These are phyloP conservation scores for Tromatobia lineatoria DNA, from an alignment of 2,888 invertebrate species.

Conservation along the genomic window DNA sequence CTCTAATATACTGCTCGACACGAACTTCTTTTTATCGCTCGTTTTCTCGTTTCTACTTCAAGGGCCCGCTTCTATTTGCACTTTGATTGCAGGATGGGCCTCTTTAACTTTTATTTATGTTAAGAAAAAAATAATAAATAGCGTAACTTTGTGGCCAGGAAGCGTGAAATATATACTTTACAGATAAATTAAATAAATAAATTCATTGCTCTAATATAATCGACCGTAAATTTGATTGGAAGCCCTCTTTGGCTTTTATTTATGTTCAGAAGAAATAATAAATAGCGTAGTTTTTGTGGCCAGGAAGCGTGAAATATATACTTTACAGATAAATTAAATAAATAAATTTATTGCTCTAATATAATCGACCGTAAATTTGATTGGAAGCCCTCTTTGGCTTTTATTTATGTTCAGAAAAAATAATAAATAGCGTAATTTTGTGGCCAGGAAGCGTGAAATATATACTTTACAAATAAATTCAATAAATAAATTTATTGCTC, in stretches of 20 bases:
- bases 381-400: neutral
- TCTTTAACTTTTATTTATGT: neutral
- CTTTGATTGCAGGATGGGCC: neutral
- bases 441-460: too few species aligned
- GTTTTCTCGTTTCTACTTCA: conserved; percentile 16
- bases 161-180: too few species aligned
- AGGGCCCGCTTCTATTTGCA: conserved; percentile 40
- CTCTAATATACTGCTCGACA: conserved; percentile 17
- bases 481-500: too few species aligned
- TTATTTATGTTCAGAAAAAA: neutral
- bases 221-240: too few species aligned
- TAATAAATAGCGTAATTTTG: neutral
- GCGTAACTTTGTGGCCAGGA: too few species aligned
- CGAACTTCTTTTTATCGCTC: conserved; percentile 37
- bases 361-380: too few species aligned
- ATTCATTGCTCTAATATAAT: too few species aligned
- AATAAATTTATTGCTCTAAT: too few species aligned
- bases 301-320: too few species aligned
- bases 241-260: neutral
- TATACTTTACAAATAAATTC: too few species aligned
- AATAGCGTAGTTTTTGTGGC: neutral
- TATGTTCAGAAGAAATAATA: neutral
- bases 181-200: too few species aligned
- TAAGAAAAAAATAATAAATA: neutral
- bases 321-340: too few species aligned